Evolutionary conservation across 2,113 vertebrate species (phyloP), one percentile per base, ranked within the genome.

Genomic region (Sminthopsis crassicaudata): DNA sequence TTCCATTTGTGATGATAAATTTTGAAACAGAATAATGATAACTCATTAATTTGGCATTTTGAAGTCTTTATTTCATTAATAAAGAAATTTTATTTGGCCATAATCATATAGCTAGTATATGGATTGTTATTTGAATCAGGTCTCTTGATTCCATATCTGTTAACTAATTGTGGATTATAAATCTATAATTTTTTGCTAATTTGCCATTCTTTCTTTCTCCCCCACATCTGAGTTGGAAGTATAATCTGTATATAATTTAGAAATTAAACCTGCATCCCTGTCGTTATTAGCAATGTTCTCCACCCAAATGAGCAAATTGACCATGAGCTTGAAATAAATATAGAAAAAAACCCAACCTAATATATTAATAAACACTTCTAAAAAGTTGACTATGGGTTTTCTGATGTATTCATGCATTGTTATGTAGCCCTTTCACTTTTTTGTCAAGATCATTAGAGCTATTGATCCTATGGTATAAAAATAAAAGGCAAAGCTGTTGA

Each of bases 381-480:
- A 24, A 19, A 22, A 48, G 50, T 26, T 23, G 8, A 8, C 4
- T 19, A 0, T 10, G 23, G 23, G 0, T 46, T 57, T 88, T 55
- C 25, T 50, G 12, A 1, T 9, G 88, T n/a, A 4, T 5, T 2
- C 11, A 26, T 55, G 12, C 4, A 0, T 3, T 46, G 8, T n/a
- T 30, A 0, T 89, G 25, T 89, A 46, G 24, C 25, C n/a, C 19
- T 46, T 24, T 89, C 22, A 46, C 42, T 89, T 19, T 8, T 48
- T 48, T 89, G 46, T 89, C 46, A 25, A 46, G 42, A 48, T 53
- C 48, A 9, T 23, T 14, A 36, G 46, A 46, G 23, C 9, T 14
- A 3, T 14, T 27, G 2, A 5, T 30, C 11, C 11, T 36, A 60
- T n/a, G 11, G 52, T 10, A 30, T 30, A 27, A 11, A 55, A 46